phyloP scores from a whole-genome alignment of 2,113 vertebrate species.

The Pituophis catenifer region DNA sequence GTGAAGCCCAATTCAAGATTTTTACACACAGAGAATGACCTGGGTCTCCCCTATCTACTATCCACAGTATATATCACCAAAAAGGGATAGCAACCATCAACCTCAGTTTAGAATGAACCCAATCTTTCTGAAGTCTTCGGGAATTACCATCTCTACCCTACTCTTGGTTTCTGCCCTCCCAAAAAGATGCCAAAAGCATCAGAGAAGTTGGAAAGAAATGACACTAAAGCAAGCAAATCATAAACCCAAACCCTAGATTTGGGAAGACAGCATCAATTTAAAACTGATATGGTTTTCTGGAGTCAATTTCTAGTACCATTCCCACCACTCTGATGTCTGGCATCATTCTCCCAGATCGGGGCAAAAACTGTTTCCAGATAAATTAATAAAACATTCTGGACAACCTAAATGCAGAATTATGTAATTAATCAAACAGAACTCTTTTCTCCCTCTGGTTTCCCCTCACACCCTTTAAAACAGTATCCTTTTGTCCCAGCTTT shows the following conservation, averaged over 20 bases:
- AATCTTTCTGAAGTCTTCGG: neutral
- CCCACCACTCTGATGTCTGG: neutral
- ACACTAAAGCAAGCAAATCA: neutral
- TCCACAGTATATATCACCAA: neutral
- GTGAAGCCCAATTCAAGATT: neutral
- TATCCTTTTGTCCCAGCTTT: neutral
- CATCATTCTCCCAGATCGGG: neutral
- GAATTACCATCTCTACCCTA: neutral
- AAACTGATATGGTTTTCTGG: neutral
- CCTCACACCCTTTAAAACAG: neutral
- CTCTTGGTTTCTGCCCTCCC: neutral
- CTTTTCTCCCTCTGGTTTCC: neutral
- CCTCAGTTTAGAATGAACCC: neutral
- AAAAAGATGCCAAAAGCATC: neutral
- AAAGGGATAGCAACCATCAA: neutral
- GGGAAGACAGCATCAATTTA: neutral
- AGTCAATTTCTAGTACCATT: neutral
- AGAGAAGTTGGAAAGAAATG: neutral
- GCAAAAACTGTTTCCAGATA: neutral
- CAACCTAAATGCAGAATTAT: neutral
- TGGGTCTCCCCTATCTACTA: neutral
- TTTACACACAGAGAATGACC: neutral
- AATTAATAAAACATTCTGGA: neutral
- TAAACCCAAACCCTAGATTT: neutral
- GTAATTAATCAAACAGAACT: neutral